Conservation (phyloP, 2,888 invertebrate genomes). For the Eumacrocentrus americanus region DNA sequence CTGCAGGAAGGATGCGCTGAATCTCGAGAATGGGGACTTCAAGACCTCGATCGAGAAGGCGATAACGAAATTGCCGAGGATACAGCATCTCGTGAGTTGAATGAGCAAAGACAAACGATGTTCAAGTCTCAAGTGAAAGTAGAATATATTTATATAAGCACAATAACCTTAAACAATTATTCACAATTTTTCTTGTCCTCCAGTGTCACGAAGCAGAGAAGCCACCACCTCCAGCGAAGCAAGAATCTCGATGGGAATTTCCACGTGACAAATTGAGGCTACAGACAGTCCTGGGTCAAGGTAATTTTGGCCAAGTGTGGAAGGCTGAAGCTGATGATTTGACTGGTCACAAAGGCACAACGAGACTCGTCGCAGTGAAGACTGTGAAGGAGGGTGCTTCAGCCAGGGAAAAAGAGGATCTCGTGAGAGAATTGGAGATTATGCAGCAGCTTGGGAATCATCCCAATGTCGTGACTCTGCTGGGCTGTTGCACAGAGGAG, state of each 20-base stretch:
- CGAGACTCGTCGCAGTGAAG: constrained; percentile 84
- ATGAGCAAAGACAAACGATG: constrained; percentile 23
- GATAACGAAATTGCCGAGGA: constrained; percentile 59
- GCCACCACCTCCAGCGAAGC: constrained; percentile 65
- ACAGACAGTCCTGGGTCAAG: constrained; percentile 81
- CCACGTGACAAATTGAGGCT: constrained; percentile 77
- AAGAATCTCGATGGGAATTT: constrained; percentile 76
- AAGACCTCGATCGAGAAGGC: constrained; percentile 59
- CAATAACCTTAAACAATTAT: constrained; percentile 1
- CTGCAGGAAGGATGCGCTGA: constrained; percentile 60
- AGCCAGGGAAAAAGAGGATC: constrained; percentile 78
- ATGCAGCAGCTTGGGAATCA: constrained; percentile 85
- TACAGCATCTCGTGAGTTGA: constrained; percentile 57
- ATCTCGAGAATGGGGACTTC: constrained; percentile 58
- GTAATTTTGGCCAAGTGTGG: constrained; percentile 86
- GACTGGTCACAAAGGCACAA: constrained; percentile 76
- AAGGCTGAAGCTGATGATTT: constrained; percentile 84
- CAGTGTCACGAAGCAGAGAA: constrained; percentile 64
- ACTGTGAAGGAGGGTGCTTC: constrained; percentile 80
- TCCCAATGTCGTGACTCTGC: constrained; percentile 79
- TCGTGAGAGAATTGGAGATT: constrained; percentile 75
- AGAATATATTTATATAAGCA: background rate
- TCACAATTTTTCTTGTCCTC: constrained; percentile 9
- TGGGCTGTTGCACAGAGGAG: constrained; percentile 83
- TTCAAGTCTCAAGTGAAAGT: constrained; percentile 17